Evolutionary conservation across 2,888 invertebrate genomes (phyloP), one percentile per base, ranked within the genome.

Genomic region (Xiphydria camelus): DNA sequence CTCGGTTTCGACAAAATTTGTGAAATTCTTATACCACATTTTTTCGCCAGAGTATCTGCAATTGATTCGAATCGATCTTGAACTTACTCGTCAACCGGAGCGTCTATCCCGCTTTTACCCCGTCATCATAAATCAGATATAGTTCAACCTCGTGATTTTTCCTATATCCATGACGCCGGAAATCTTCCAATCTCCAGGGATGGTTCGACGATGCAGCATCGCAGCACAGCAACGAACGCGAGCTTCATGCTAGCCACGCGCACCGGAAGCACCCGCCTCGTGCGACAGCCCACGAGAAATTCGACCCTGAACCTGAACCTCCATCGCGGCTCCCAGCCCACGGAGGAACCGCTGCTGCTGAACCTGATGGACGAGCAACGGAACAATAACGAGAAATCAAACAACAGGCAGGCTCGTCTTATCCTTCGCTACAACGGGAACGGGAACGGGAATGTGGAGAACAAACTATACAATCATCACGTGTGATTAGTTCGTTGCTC

Each of bases 161-260:
- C n/a, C n/a, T n/a, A n/a, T n/a, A n/a, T n/a, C n/a, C n/a, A n/a
- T n/a, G n/a, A n/a, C n/a, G n/a, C n/a, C n/a, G n/a, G n/a, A n/a
- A n/a, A n/a, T n/a, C n/a, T n/a, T n/a, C n/a, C n/a, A n/a, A n/a
- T n/a, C n/a, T 63, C 21, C 57, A 70, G 70, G 41, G 64, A 69
- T 9, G 52, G 64, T 9, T 68, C 66, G 7, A 64, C 62, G 29
- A 53, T 57, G 23, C 62, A 63, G 34, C 66, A 64, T 17, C 51
- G 67, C 10, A 66, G 63, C 4, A 62, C 64, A 4, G 47, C 58
- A 31, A 61, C 61, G 2, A 64, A 60, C 25, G 59, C 59, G 18
- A 63, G 57, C 41, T 51, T 47, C 7, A 45, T 52, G 39, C 22
- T 39, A 9, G 43, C 38, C 0, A 49, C 49, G 9, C 36, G 53